phyloP scores from a whole-genome alignment of 2,113 vertebrate species.

The Chaetodon auriga region DNA sequence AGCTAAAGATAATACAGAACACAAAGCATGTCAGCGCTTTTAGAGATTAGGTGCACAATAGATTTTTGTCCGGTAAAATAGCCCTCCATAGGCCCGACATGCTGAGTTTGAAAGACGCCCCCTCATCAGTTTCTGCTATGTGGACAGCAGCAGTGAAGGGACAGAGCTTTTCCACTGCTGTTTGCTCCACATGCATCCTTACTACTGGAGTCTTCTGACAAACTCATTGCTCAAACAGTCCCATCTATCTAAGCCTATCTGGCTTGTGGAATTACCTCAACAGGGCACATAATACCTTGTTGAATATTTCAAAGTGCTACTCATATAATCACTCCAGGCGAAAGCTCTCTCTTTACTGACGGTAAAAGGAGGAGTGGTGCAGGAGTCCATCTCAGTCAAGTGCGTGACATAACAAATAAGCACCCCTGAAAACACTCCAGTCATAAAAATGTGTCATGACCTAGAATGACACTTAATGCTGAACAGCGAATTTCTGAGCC shows the following conservation, averaged over 20 bases:
- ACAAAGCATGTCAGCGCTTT: constrained; percentile 82
- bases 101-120: constrained; percentile 71
- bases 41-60: constrained; percentile 81
- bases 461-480: constrained; percentile 19
- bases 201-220: constrained; percentile 28
- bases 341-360: constrained; percentile 51
- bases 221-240: constrained; percentile 36
- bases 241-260: constrained; percentile 37
- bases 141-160: constrained; percentile 48
- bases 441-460: constrained; percentile 16
- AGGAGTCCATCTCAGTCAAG: constrained; percentile 26
- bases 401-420: constrained; percentile 37
- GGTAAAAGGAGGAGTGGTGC: constrained; percentile 31
- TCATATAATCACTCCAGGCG: constrained; percentile 60
- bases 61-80: constrained; percentile 77
- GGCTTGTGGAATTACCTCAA: constrained; percentile 59
- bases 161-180: constrained; percentile 42
- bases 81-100: constrained; percentile 60
- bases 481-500: constrained; percentile 20
- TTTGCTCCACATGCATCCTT: constrained; percentile 42
- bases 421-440: constrained; percentile 1
- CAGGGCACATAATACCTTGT: constrained; percentile 59
- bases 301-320: constrained; percentile 75
- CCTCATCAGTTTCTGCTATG: constrained; percentile 41
- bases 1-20: constrained; percentile 78